Evolutionary conservation across 2,888 invertebrate species (phyloP).

Genomic region (Ariolimax columbianus): DNA sequence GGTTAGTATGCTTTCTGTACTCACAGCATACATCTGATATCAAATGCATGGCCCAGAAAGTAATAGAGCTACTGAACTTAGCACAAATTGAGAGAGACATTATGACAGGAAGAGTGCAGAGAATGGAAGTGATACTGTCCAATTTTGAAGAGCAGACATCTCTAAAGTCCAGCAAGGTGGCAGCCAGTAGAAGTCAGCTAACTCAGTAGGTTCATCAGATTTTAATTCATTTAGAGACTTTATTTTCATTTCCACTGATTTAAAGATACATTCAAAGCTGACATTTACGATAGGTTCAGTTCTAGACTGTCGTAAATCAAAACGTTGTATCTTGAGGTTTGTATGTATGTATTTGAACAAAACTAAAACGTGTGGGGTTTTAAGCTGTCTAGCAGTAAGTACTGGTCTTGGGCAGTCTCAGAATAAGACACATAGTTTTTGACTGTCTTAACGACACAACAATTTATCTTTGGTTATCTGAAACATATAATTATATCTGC

Average conservation of each 20-base stretch:
- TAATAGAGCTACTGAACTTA: not conserved
- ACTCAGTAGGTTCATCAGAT: not conserved
- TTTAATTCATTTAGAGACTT: not conserved
- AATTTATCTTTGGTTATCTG: no score
- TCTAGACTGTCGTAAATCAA: no score
- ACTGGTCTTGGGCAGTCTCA: no score
- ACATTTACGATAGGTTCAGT: no score
- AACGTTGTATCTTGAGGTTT: no score
- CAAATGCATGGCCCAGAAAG: not conserved
- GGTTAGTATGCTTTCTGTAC: not conserved
- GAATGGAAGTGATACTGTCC: not conserved
- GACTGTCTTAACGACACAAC: no score
- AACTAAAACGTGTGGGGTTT: no score
- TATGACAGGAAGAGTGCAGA: not conserved
- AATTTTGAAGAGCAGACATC: slow-evolving; percentile 2
- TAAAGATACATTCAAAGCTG: no score
- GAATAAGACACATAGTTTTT: no score
- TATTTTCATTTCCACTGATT: not conserved
- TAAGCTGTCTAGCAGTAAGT: no score
- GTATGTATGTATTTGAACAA: no score
- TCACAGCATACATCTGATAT: not conserved
- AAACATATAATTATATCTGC: no score
- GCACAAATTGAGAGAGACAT: not conserved
- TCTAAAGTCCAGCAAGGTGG: not conserved
- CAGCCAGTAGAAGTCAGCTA: not conserved